Base-by-base conservation (phyloP, 2,113 vertebrate species). In the Lates calcarifer region DNA sequence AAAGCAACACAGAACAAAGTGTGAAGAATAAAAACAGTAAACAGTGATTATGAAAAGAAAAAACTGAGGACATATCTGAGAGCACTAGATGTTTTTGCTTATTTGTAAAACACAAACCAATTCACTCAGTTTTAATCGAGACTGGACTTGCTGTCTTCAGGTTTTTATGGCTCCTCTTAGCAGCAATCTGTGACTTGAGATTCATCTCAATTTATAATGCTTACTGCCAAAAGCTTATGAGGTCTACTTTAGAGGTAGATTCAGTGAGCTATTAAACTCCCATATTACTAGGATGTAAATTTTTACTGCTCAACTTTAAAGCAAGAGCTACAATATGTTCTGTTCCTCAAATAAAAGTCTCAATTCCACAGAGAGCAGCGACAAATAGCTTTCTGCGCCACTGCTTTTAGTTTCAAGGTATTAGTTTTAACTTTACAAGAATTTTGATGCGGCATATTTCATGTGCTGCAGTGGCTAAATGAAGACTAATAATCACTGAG, bases 161-260 rank as follows among this genome's bases (percentile, higher is more conserved):
- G 65, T 56, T 18, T 87, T 87, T 53, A 87, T 82, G 67, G 53
- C 67, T 69, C 17, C 58, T 68, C 69, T 76, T 58, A 78, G 56
- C 51, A 63, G 60, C 49, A 65, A 67, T 73, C 66, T 77, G 82
- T 45, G 45, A 56, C 66, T 70, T 37, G 20, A 82, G 45, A 84
- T 84, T 74, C 31, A 83, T 83, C 62, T 88, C 65, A 28, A 24
- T 90, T 79, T 81, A 68, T 76, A 78, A 80, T 63, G 22, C 49
- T 73, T 69, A 81, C 69, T 81, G 79, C 77, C 69, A 81, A 77
- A 78, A 71, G 83, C 80, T 71, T 83, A 82, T 53, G 83, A 55
- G 43, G 56, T 83, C 77, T 76, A 62, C 60, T 85, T 79, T 49
- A 79, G 63, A 81, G 61, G 47, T 49, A 76, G 77, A 81, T 65